Percentiles rank a stretch among this genome's conserved stretches.
phyloP scores from a whole-genome alignment of 2,113 vertebrate genomes.

The Myrmecobius fasciatus region DNA sequence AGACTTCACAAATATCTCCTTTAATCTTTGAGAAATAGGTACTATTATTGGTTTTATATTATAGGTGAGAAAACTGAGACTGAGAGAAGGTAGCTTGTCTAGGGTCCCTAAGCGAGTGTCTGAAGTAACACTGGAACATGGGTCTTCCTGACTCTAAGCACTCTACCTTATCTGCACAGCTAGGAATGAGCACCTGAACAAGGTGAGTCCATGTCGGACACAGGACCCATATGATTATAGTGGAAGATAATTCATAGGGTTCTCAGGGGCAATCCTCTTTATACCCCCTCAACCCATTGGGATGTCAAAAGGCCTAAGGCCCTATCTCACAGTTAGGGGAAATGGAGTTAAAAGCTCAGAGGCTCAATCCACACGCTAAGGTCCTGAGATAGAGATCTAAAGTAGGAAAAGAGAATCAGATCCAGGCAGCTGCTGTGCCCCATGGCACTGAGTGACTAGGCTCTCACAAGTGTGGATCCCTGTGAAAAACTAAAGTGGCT shows the following conservation, averaged over 20 bases:
- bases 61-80: background rate
- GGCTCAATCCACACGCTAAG: background rate
- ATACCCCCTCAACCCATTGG: background rate
- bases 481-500: too few species aligned
- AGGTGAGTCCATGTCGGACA: too few species aligned
- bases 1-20: background rate
- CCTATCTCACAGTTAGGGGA: background rate
- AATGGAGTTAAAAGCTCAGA: background rate
- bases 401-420: background rate
- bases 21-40: background rate
- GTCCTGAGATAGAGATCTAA: too few species aligned
- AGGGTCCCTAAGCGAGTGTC: background rate
- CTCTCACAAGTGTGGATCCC: too few species aligned
- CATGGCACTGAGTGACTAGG: too few species aligned
- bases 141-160: background rate
- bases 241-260: too few species aligned
- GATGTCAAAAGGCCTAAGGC: background rate
- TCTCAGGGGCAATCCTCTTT: too few species aligned
- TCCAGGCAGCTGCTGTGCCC: background rate
- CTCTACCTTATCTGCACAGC: background rate
- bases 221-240: too few species aligned
- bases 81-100: too few species aligned
- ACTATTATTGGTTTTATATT: too few species aligned
- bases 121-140: background rate
- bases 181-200: background rate